These are phyloP conservation scores for Streblospio benedicti DNA, from an alignment of 1,140 invertebrate genomes.

Conservation along the genomic window DNA sequence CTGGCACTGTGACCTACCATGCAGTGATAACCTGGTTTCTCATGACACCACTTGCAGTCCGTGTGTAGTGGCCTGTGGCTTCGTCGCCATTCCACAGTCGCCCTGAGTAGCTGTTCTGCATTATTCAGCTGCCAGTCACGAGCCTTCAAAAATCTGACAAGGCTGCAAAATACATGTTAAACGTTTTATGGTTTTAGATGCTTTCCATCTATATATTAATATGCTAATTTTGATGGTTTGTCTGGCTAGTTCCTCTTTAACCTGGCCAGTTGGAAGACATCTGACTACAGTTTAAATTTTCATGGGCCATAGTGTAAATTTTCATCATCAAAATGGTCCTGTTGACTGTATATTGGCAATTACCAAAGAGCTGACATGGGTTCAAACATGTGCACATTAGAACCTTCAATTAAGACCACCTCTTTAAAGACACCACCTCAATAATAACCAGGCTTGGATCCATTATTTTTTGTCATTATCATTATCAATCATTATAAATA, in stretches of 20 bases:
- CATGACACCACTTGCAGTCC: slow-evolving; percentile 39
- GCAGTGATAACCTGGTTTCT: slow-evolving; percentile 38
- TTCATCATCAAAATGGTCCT: no score
- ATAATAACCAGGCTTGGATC: no score
- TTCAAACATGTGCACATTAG: no score
- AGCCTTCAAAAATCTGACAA: slow-evolving; percentile 34
- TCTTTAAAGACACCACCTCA: no score
- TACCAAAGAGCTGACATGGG: neutral
- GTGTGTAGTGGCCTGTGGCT: slow-evolving; percentile 26
- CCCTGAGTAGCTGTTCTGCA: slow-evolving; percentile 33
- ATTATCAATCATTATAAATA: no score
- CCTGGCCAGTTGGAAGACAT: neutral
- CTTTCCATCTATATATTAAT: no score
- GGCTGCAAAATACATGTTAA: no score
- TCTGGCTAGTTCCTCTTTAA: no score
- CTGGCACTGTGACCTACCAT: slow-evolving; percentile 28
- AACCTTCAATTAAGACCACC: no score
- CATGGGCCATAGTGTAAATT: neutral
- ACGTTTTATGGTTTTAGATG: no score
- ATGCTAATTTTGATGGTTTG: no score
- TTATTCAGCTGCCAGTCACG: slow-evolving; percentile 38
- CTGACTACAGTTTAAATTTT: neutral
- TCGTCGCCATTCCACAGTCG: slow-evolving; percentile 37
- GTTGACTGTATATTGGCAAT: neutral
- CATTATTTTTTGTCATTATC: no score